Evolutionary conservation across 2,888 invertebrate genomes (phyloP), one percentile per base, ranked within the genome.

Genomic region (Eledona agricola): DNA sequence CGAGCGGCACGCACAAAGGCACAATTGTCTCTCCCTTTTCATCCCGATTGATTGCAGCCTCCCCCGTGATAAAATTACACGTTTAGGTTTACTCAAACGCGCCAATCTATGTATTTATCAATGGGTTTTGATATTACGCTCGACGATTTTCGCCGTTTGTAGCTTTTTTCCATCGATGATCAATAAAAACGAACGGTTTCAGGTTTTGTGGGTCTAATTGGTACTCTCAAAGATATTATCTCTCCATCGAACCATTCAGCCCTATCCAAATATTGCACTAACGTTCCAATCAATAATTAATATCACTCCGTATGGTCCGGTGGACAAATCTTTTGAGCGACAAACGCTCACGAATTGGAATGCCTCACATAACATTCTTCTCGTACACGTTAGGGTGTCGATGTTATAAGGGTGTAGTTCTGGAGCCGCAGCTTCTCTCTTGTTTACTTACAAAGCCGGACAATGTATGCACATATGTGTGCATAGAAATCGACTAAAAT

Each of bases 31-130:
- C 34, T 22, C 43, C 51, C 43, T 38, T 38, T 49, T 49, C 40
- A 31, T n/a, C 23, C 51, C n/a, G n/a, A 53, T 54, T 57, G 57
- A 57, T 57, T 57, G 57, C 51, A 34, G 42, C 35, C 45, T 45
- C 50, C 50, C 53, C 20, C 35, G 43, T 45, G 57, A 54, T 54
- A 57, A 54, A 57, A 54, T 57, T 57, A 57, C 53, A 54, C 57
- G 57, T 57, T 57, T 51, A 57, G 53, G 35, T 57, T 57, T 57
- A 52, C 53, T 42, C 53, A 50, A 51, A 57, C 53, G 53, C 49
- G 32, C 43, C 49, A 56, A 53, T 56, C 52, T 25, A 19, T 51
- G 50, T 50, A 32, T 51, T 38, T 45, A 35, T 38, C 46, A 51
- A 46, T 50, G 32, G 28, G n/a, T n/a, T n/a, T n/a, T 26, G 26